A percentile compares a stretch with the other conserved stretches of the same genome.
Conservation (phyloP, 1,140 invertebrate genomes). For the Cotesia chilonis region DNA sequence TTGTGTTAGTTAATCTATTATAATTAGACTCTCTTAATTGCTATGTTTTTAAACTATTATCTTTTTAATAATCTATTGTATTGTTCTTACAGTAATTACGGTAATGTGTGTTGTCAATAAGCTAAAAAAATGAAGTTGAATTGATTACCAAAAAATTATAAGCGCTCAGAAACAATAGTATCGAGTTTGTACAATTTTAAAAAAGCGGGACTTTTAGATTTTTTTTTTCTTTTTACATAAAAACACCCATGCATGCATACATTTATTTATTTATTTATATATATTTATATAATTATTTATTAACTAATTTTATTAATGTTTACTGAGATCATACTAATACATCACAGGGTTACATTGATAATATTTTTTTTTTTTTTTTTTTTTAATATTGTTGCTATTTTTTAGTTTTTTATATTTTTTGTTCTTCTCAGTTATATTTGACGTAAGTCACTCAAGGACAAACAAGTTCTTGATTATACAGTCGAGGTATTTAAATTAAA, state of each 20-base stretch:
- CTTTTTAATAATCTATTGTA: conserved; percentile 31
- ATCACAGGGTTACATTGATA: conserved; percentile 67
- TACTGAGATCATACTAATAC: conserved; percentile 68
- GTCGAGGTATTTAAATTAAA: too few relatives aligned
- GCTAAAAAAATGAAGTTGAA: background rate
- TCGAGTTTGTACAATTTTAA: background rate
- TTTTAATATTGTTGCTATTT: conserved; percentile 48
- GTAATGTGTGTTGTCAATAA: too few relatives aligned
- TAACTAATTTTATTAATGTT: conserved; percentile 56
- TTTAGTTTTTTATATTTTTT: conserved; percentile 39
- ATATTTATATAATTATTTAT: conserved; percentile 42
- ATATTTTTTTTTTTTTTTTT: conserved; percentile 49
- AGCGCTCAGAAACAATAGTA: background rate
- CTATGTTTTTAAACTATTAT: conserved; percentile 49
- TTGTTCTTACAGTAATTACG: conserved; percentile 50
- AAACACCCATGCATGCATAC: conserved; percentile 2
- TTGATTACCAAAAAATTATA: background rate
- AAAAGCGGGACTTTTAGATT: background rate
- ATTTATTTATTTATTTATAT: conserved; percentile 44
- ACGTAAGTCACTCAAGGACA: background rate
- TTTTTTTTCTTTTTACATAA: background rate
- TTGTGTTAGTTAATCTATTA: conserved; percentile 57
- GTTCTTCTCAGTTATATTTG: conserved; percentile 26
- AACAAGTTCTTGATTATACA: background rate
- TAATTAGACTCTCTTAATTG: conserved; percentile 61